These are phyloP conservation scores for Druon quercuslanigerum DNA, from an alignment of 1,140 invertebrate genomes.

Conservation along the genomic window DNA sequence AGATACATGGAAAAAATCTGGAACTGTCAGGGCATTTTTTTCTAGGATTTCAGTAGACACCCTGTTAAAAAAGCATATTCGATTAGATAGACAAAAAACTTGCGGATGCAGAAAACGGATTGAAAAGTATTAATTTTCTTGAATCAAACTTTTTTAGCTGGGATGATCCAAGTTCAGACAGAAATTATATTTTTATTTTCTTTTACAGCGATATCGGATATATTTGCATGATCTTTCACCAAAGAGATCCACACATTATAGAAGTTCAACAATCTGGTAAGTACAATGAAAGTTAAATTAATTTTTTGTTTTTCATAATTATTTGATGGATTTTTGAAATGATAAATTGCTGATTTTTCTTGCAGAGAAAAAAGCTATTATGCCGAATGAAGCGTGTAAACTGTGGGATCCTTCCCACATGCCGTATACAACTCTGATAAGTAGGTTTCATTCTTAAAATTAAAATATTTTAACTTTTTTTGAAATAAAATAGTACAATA, in stretches of 20 bases:
- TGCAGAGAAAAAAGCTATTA: constrained; percentile 67
- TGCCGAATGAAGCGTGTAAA: constrained; percentile 79
- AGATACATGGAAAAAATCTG: too few species aligned
- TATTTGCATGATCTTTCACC: constrained; percentile 78
- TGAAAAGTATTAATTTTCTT: too few species aligned
- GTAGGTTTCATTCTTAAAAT: constrained; percentile 77
- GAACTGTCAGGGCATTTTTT: too few species aligned
- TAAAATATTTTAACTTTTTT: not conserved
- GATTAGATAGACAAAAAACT: too few species aligned
- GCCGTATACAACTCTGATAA: constrained; percentile 89
- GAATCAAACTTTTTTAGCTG: too few species aligned
- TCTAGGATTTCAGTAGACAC: too few species aligned
- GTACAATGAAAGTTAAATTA: constrained; percentile 44
- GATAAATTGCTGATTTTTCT: constrained; percentile 36
- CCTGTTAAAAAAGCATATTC: too few species aligned
- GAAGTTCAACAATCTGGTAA: constrained; percentile 78
- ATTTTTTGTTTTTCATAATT: constrained; percentile 33
- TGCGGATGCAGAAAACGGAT: too few species aligned
- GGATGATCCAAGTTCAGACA: not conserved
- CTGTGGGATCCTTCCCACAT: constrained; percentile 78
- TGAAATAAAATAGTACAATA: not conserved
- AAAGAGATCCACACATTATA: constrained; percentile 77
- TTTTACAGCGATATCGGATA: constrained; percentile 78
- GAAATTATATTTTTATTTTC: constrained; percentile 40
- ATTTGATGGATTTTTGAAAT: constrained; percentile 17